Conservation (phyloP, 2,888 invertebrate species). For the Heliconius hortense region DNA sequence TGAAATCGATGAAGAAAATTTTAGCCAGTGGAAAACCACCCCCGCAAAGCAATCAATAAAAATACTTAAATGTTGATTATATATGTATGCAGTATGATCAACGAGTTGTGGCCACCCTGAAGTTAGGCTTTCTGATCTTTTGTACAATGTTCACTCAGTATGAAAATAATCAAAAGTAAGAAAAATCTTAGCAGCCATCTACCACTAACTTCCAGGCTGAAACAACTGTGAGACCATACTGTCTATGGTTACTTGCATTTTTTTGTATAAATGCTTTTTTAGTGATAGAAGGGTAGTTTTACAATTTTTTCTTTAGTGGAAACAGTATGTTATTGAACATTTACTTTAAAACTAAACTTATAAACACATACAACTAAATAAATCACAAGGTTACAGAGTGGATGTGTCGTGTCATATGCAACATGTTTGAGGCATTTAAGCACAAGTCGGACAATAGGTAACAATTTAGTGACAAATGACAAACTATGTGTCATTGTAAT, state of each 20-base stretch:
- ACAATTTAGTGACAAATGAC: too few relatives aligned
- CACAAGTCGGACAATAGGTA: too few relatives aligned
- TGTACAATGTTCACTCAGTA: too few relatives aligned
- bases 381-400: too few relatives aligned
- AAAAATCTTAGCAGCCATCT: not conserved
- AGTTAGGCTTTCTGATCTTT: not conserved
- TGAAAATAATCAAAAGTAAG: not conserved
- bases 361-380: too few relatives aligned
- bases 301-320: not conserved
- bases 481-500: too few relatives aligned
- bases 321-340: not conserved
- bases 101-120: not conserved
- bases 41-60: slow-evolving; percentile 52
- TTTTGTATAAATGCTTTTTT: not conserved
- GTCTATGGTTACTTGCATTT: too few relatives aligned
- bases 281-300: not conserved
- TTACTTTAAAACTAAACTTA: too few relatives aligned
- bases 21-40: slow-evolving; percentile 82
- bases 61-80: not conserved
- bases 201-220: not conserved
- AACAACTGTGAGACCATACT: not conserved
- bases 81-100: not conserved
- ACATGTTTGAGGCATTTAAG: too few relatives aligned
- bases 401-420: too few relatives aligned
- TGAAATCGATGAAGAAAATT: slow-evolving; percentile 88